A percentile compares a stretch with the other conserved stretches of the same genome.
phyloP scores from a whole-genome alignment of 1,140 invertebrate species.

The Trichomalopsis sarcophagae region DNA sequence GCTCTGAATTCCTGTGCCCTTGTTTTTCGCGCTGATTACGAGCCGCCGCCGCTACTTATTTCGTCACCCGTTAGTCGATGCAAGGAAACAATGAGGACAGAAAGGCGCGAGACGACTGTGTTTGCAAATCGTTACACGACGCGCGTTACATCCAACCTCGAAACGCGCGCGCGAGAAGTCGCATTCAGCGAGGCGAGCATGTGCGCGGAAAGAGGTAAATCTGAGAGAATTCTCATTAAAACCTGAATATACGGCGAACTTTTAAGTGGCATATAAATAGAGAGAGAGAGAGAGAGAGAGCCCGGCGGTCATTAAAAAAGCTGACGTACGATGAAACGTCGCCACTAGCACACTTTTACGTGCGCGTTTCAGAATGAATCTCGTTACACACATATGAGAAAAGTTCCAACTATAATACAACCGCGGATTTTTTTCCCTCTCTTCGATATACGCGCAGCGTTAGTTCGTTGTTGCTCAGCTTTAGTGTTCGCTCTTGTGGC shows the following conservation, averaged over 20 bases:
- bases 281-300: slow-evolving; percentile 3
- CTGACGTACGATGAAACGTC: background rate
- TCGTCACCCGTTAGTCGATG: too few species aligned
- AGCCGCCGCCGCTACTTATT: too few species aligned
- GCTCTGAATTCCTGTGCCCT: too few species aligned
- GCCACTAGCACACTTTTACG: background rate
- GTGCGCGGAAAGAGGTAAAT: background rate
- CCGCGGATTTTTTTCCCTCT: too few species aligned
- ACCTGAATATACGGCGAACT: background rate
- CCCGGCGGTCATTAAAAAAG: background rate
- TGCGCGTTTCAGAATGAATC: background rate
- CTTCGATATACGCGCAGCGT: too few species aligned
- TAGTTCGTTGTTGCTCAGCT: too few species aligned
- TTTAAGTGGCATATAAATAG: slow-evolving; percentile 1
- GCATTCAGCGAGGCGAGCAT: too few species aligned
- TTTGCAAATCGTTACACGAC: background rate
- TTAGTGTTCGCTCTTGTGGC: background rate
- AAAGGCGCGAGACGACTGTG: background rate
- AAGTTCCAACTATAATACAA: background rate
- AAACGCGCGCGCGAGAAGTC: too few species aligned
- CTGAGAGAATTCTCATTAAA: background rate
- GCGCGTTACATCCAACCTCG: background rate
- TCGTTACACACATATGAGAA: background rate
- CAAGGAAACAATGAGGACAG: too few species aligned
- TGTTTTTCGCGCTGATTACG: too few species aligned